phyloP scores from a whole-genome alignment of 1,140 invertebrate species.

The Vollenhovia emeryi region DNA sequence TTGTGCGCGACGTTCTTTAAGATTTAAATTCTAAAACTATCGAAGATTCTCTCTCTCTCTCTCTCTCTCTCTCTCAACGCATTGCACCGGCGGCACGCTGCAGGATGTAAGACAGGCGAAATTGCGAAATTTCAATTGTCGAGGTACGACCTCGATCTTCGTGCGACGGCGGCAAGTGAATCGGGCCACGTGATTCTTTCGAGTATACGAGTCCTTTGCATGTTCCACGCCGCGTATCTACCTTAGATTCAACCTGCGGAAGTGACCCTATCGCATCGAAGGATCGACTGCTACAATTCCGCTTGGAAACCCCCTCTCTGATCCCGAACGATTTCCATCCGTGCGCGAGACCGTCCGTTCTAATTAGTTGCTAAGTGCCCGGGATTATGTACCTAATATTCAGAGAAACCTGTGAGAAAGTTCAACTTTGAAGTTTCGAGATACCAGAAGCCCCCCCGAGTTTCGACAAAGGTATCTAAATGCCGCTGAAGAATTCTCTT shows the following conservation, averaged over 20 bases:
- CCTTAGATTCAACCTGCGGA: conserved; percentile 40
- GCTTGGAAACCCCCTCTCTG: neutral
- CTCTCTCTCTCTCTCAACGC: neutral
- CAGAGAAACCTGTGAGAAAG: conserved; percentile 36
- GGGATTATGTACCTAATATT: conserved; percentile 6
- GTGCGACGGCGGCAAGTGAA: conserved; percentile 52
- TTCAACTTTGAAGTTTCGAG: neutral
- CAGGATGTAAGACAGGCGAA: conserved; percentile 37
- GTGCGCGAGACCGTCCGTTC: neutral
- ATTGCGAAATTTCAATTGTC: conserved; percentile 71
- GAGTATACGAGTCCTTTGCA: conserved; percentile 1
- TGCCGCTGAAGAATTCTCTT: conserved; percentile 25
- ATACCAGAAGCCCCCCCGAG: neutral
- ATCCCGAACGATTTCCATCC: conserved; percentile 19
- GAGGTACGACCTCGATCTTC: conserved; percentile 73
- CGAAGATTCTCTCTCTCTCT: conserved; percentile 13
- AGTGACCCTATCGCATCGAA: conserved; percentile 24
- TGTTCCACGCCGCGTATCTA: conserved; percentile 8
- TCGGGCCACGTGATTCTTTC: conserved; percentile 41
- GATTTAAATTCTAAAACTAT: neutral
- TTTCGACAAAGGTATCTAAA: conserved; percentile 30
- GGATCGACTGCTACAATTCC: conserved; percentile 26
- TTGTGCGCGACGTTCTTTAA: neutral
- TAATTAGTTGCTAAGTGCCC: conserved; percentile 1
- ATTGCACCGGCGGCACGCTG: conserved; percentile 23